phyloP scores from a whole-genome alignment of 2,888 invertebrate genomes.

The Platycheirus rosarum region DNA sequence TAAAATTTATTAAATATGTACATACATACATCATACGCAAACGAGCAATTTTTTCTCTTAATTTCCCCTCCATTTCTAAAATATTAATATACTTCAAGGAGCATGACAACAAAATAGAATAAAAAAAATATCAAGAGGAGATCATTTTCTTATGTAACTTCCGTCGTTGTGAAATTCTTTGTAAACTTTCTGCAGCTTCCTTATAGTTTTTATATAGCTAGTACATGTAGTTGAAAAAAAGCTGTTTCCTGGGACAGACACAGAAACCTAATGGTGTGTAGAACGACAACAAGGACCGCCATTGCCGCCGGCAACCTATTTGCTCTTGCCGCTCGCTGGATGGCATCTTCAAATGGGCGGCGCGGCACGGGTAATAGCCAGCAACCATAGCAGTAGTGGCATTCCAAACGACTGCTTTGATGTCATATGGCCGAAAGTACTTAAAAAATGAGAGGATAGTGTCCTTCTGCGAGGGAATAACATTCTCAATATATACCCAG shows the following conservation, averaged over 20 bases:
- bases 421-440: constrained; percentile 63
- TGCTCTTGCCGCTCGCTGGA: constrained; percentile 20
- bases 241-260: constrained; percentile 28
- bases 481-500: constrained; percentile 13
- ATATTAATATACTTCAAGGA: constrained; percentile 1
- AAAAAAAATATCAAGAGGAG: constrained; percentile 27
- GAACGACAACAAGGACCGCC: constrained; percentile 30
- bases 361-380: constrained; percentile 14
- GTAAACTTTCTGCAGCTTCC: constrained; percentile 31
- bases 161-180: constrained; percentile 38
- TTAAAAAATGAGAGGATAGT: constrained; percentile 20
- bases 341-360: constrained; percentile 32
- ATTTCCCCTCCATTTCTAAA: not conserved
- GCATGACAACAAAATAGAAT: constrained; percentile 9
- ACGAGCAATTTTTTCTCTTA: not conserved
- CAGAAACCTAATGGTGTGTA: constrained; percentile 60
- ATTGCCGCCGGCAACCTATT: no score
- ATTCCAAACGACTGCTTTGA: constrained; percentile 45
- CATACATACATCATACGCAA: no score
- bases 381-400: constrained; percentile 17
- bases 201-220: constrained; percentile 18
- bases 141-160: constrained; percentile 29
- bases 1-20: no score
- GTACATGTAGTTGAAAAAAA: no score
- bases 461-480: constrained; percentile 28